phyloP scores from a whole-genome alignment of 2,113 vertebrate species.

The Panthera leo region DNA sequence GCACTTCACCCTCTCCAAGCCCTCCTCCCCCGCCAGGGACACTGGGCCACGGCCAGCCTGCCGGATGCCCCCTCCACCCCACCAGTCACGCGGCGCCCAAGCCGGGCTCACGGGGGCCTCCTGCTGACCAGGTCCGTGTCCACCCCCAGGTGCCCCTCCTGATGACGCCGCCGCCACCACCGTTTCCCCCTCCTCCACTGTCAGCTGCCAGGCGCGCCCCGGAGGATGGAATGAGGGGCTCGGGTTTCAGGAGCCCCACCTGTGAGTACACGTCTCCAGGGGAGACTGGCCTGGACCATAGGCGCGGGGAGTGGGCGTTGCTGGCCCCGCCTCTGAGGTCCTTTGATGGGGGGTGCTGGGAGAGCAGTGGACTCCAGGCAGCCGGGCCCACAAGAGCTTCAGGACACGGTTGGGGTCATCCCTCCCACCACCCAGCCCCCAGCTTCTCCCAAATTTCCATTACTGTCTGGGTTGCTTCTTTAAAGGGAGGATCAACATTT shows the following conservation, averaged over 20 bases:
- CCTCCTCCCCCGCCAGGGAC: too few relatives aligned
- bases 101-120: neutral
- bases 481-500: neutral
- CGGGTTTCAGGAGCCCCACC: neutral
- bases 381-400: neutral
- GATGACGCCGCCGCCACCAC: constrained; percentile 54
- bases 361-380: neutral
- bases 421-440: neutral
- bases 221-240: neutral
- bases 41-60: neutral
- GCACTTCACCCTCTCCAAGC: too few relatives aligned
- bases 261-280: neutral
- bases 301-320: neutral
- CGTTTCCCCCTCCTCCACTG: constrained; percentile 58
- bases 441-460: neutral
- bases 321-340: neutral
- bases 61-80: accelerated
- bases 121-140: neutral
- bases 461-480: neutral
- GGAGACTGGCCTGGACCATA: neutral
- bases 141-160: constrained; percentile 47
- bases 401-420: neutral
- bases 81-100: neutral
- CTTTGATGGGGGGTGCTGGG: accelerated
- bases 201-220: neutral